Conservation (phyloP, 1,140 invertebrate species). For the Stratiolaelaps scimitus region DNA sequence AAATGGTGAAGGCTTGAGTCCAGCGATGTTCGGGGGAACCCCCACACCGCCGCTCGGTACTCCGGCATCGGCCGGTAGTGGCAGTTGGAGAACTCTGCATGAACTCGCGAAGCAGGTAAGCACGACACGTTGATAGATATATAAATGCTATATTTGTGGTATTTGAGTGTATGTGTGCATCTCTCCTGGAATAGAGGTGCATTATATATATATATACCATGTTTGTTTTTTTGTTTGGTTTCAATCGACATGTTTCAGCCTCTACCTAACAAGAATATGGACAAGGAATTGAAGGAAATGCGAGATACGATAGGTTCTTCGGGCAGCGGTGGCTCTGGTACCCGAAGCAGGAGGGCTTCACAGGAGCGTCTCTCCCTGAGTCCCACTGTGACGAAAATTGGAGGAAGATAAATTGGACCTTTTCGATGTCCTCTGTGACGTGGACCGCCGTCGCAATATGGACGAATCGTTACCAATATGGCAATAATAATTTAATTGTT, state of each 20-base stretch:
- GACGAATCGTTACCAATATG: too few relatives aligned
- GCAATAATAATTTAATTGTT: too few relatives aligned
- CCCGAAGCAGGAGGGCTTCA: background rate
- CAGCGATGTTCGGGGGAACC: background rate
- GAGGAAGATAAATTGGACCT: background rate
- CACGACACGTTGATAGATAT: background rate
- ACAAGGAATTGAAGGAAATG: conserved; percentile 27
- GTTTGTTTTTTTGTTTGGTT: too few relatives aligned
- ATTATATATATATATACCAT: too few relatives aligned
- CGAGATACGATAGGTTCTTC: conserved; percentile 13
- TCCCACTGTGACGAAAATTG: conserved; percentile 20
- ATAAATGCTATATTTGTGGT: too few relatives aligned
- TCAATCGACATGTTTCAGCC: conserved; percentile 1
- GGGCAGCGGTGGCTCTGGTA: conserved; percentile 4
- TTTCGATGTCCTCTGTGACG: background rate
- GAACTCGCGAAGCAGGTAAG: conserved; percentile 24
- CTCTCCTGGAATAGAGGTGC: too few relatives aligned
- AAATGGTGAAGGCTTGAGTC: conserved; percentile 15
- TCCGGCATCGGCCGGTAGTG: conserved; percentile 6
- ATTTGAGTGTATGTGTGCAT: too few relatives aligned
- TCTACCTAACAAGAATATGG: conserved; percentile 22
- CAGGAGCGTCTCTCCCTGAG: background rate
- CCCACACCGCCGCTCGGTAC: conserved; percentile 6
- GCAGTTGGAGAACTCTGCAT: conserved; percentile 24
- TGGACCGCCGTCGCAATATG: too few relatives aligned